phyloP scores from a whole-genome alignment of 37 sponge, comb jelly and placozoan species.

The Aphrocallistes beatrix region DNA sequence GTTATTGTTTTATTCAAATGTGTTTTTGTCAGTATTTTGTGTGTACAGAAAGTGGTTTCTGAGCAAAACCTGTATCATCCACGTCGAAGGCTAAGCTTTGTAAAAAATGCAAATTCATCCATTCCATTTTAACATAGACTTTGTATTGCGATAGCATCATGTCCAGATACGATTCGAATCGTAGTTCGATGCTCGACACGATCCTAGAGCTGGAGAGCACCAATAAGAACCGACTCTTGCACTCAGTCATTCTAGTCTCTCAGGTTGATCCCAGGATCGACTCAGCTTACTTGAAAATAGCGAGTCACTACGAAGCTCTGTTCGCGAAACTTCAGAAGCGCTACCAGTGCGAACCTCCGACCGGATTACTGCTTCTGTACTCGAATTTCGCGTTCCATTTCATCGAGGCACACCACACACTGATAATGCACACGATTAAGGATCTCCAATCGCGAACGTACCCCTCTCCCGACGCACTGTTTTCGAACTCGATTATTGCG shows the following conservation, averaged over 20 bases:
- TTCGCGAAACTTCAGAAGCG: background rate
- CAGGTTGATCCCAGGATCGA: background rate
- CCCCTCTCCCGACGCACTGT: background rate
- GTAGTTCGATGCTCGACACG: background rate
- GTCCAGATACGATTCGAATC: background rate
- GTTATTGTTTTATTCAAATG: background rate
- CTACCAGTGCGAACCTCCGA: background rate
- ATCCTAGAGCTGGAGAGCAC: background rate
- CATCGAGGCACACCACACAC: background rate
- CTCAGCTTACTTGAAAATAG: background rate
- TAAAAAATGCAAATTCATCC: too few relatives aligned
- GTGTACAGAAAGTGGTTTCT: too few relatives aligned
- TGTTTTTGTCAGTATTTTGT: too few relatives aligned
- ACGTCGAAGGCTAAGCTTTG: too few relatives aligned
- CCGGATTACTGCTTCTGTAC: background rate
- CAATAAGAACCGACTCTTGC: background rate
- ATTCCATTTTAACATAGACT: too few relatives aligned
- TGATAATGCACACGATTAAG: constrained; percentile 6
- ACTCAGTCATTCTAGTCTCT: background rate
- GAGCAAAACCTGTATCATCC: too few relatives aligned
- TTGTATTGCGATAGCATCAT: too few relatives aligned
- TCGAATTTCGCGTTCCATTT: background rate
- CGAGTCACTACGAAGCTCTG: background rate
- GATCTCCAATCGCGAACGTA: background rate
- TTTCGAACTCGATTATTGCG: background rate